Percentiles rank a stretch among this genome's conserved stretches.
Evolutionary conservation across 1,140 invertebrate genomes (phyloP).

Genomic region (Bombus confusus): DNA sequence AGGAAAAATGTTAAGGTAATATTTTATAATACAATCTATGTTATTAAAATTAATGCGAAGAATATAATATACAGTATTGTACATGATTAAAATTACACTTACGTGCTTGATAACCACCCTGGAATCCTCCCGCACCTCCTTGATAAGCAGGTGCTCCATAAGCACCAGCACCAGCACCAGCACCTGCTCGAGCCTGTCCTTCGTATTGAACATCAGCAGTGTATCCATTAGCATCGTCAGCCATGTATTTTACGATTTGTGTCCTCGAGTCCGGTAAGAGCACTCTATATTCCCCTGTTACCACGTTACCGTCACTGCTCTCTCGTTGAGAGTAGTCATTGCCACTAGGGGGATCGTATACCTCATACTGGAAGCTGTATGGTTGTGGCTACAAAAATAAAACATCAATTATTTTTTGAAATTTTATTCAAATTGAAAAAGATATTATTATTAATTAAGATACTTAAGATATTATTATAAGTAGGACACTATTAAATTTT

Average conservation of each 20-base stretch:
- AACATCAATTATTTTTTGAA: not conserved
- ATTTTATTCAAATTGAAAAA: too few relatives aligned
- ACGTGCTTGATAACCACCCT: too few relatives aligned
- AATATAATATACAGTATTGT: not conserved
- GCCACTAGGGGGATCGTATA: conserved; percentile 88
- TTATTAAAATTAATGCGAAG: not conserved
- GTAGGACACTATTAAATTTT: too few relatives aligned
- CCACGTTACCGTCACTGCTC: conserved; percentile 87
- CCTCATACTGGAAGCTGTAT: conserved; percentile 90
- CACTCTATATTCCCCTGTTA: conserved; percentile 88
- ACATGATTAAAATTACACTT: not conserved
- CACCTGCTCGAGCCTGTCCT: conserved; percentile 83
- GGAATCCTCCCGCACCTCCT: conserved; percentile 2
- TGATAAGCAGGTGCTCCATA: conserved; percentile 44
- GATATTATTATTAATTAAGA: too few relatives aligned
- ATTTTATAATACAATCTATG: not conserved
- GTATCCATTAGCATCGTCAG: conserved; percentile 89
- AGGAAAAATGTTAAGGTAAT: not conserved
- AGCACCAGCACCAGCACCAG: conserved; percentile 41
- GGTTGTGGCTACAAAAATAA: conserved; percentile 85
- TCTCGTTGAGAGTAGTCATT: conserved; percentile 89
- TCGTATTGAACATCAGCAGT: conserved; percentile 90
- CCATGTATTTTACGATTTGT: conserved; percentile 89
- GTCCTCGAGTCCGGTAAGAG: conserved; percentile 88
- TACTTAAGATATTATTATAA: too few relatives aligned